Evolutionary conservation across 2,888 invertebrate species (phyloP), one percentile per base, ranked within the genome.

Genomic region (Amphipyra tragopoginis): DNA sequence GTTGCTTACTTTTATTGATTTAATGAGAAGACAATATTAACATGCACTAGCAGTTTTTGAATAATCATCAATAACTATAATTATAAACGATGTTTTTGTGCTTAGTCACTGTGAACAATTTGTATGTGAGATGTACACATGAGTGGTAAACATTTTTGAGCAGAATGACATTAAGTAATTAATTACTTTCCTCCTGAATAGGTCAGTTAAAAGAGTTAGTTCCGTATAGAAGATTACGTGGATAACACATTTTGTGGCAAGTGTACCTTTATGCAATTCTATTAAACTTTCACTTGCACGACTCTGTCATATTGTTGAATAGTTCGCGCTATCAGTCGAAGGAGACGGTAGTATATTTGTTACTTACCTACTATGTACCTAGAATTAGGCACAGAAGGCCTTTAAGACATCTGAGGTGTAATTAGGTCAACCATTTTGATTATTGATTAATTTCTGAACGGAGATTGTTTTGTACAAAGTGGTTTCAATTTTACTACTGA

Each of bases 201-300:
- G 78, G 59, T 56, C 60, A 68, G 26, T 48, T 52, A 42, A 48
- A 66, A 68, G 38, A 62, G 64, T 83, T 79, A 62, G 64, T 83
- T 79, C 77, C 78, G 78, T 75, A 75, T 74, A 69, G 59, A 75
- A 72, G 65, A 65, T 75, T 64, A 71, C 72, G 64, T 72, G 52
- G 61, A 75, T 77, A 68, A 79, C 85, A 79, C 71, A 84, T 84
- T 85, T 86, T 80, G 83, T 82, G 81, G 83, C 86, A 88, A 77
- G 78, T 78, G 84, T 81, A 85, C 76, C 75, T 85, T 87, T 84
- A 84, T 85, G 83, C 80, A 83, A 84, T 80, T 86, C 82, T 81
- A 83, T 83, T 79, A 75, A 83, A 88, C 92, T 92, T 91, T 92
- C 92, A 90, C 92, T 89, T 88, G 83, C 82, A 84, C 83, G 81